phyloP scores from a whole-genome alignment of 2,113 vertebrate species.

The Pantherophis guttatus region DNA sequence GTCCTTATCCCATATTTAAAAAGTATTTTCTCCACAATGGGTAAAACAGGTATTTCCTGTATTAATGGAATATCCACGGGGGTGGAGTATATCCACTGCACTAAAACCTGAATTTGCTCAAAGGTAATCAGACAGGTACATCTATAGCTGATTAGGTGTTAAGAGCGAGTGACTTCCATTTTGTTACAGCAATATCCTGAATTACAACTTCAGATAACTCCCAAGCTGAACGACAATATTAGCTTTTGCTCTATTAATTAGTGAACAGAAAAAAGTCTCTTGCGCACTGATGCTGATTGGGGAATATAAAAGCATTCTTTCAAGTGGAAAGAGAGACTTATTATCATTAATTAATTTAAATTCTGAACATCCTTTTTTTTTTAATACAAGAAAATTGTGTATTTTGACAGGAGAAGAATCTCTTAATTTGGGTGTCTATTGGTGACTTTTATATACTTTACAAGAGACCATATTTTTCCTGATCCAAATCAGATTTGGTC shows the following conservation, averaged over 20 bases:
- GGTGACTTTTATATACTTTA: not conserved
- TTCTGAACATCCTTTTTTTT: not conserved
- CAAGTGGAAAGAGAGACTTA: not conserved
- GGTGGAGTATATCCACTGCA: not conserved
- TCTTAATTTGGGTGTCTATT: not conserved
- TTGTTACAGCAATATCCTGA: not conserved
- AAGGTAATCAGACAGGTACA: not conserved
- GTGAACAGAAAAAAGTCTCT: not conserved
- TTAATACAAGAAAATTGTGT: not conserved
- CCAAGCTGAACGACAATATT: not conserved
- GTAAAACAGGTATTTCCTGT: not conserved
- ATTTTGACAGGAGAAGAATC: not conserved
- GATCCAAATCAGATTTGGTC: not conserved
- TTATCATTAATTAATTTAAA: not conserved
- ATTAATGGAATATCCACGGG: not conserved
- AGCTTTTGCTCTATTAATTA: not conserved
- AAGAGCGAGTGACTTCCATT: not conserved
- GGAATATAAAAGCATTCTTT: not conserved
- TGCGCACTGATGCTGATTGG: not conserved
- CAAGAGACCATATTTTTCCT: not conserved
- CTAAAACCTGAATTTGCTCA: not conserved
- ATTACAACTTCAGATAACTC: not conserved
- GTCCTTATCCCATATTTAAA: not conserved
- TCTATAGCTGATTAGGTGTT: not conserved
- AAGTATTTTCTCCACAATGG: not conserved